Percentiles rank a stretch among this genome's conserved stretches.
phyloP scores from a whole-genome alignment of 1,140 invertebrate species.

The Stratiolaelaps scimitus region DNA sequence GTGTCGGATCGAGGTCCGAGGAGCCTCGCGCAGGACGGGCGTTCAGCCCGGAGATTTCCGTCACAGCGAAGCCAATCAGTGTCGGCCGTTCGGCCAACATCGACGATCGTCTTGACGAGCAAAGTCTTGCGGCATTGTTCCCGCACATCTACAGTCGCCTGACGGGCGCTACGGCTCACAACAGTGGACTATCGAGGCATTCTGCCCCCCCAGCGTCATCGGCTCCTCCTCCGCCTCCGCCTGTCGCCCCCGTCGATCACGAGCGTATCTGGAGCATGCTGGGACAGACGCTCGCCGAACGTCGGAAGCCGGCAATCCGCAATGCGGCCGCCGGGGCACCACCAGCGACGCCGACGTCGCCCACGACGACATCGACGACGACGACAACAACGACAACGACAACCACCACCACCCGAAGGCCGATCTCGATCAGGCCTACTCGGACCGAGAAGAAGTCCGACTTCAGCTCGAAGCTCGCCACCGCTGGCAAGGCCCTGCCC shows the following conservation, averaged over 20 bases:
- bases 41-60: not conserved
- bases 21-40: constrained; percentile 1
- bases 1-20: not conserved
- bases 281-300: not conserved
- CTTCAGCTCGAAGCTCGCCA: too few species aligned
- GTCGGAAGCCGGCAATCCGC: not conserved
- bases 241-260: not conserved
- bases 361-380: not conserved
- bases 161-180: not conserved
- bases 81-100: constrained; percentile 3
- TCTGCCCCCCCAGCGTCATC: too few species aligned
- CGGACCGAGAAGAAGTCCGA: not conserved
- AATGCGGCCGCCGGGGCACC: too few species aligned
- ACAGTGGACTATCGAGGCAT: too few species aligned
- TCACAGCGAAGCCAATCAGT: constrained; percentile 22
- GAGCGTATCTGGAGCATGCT: not conserved
- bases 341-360: not conserved
- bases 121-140: not conserved
- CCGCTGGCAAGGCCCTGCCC: not conserved
- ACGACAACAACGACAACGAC: constrained; percentile 12
- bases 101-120: constrained; percentile 12
- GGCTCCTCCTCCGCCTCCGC: too few species aligned
- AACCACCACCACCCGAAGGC: not conserved
- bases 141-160: constrained; percentile 4
- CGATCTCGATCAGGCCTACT: not conserved